Percentiles rank a stretch among this genome's conserved stretches.
phyloP scores from a whole-genome alignment of 2,797 vertebrate species.

The Danionella dracula region DNA sequence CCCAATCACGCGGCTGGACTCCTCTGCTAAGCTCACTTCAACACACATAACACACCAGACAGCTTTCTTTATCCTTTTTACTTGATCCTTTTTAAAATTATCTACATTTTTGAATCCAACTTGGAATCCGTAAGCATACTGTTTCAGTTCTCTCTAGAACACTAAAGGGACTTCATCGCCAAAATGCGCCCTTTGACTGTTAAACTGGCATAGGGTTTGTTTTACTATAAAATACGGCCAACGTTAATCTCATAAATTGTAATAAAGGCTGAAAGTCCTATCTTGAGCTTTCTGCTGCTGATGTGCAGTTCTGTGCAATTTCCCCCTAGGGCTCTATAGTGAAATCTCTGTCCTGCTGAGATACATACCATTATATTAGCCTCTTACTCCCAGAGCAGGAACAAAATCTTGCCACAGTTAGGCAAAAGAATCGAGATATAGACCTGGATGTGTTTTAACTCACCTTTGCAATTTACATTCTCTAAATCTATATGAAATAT shows the following conservation, averaged over 20 bases:
- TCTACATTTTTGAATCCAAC: not conserved
- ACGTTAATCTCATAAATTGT: conserved; percentile 33
- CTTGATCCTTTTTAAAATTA: not conserved
- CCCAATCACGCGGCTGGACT: conserved; percentile 18
- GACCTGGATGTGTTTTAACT: conserved; percentile 1
- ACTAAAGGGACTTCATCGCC: not conserved
- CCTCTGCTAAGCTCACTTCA: conserved; percentile 35
- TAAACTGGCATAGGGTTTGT: conserved; percentile 30
- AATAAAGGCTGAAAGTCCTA: conserved; percentile 31
- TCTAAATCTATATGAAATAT: not conserved
- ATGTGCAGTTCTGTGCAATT: conserved; percentile 52
- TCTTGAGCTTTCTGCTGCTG: conserved; percentile 33
- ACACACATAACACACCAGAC: conserved; percentile 20
- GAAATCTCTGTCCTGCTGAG: conserved; percentile 73
- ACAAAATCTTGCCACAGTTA: conserved; percentile 24
- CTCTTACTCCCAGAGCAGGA: conserved; percentile 57
- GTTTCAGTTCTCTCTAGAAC: not conserved
- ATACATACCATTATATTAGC: conserved; percentile 78
- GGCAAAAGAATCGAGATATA: conserved; percentile 49
- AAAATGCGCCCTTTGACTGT: conserved; percentile 6
- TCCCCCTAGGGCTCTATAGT: conserved; percentile 67
- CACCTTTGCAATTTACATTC: conserved; percentile 23
- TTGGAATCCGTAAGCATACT: not conserved
- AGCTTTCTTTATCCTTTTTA: conserved; percentile 6
- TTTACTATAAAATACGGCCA: conserved; percentile 27